phyloP scores from a whole-genome alignment of 2,888 invertebrate species.

The Andrena fulva region DNA sequence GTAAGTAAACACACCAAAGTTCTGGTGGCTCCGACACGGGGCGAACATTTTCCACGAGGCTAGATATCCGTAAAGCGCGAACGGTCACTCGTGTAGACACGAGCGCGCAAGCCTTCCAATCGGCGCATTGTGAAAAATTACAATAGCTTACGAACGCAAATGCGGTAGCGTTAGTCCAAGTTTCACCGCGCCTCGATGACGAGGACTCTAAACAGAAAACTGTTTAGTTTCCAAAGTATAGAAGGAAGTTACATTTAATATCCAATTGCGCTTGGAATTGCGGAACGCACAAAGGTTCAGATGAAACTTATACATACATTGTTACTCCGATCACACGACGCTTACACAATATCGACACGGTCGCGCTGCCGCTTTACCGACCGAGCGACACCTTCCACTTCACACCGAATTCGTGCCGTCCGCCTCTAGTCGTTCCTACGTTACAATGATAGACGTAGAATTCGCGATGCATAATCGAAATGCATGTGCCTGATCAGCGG shows the following conservation, averaged over 20 bases:
- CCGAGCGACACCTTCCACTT: constrained; percentile 34
- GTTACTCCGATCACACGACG: constrained; percentile 44
- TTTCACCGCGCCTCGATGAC: not conserved
- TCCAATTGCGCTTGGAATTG: not conserved
- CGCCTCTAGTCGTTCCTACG: not conserved
- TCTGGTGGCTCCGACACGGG: constrained; percentile 45
- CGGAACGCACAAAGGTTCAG: not conserved
- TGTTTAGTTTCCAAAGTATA: not conserved
- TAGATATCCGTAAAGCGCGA: constrained; percentile 49
- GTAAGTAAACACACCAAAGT: constrained; percentile 67
- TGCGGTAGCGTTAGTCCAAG: not conserved
- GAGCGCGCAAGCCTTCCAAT: not conserved
- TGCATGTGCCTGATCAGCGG: constrained; percentile 38
- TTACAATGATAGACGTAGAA: constrained; percentile 28
- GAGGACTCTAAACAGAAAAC: not conserved
- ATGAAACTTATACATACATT: constrained; percentile 37
- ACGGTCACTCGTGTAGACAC: constrained; percentile 29
- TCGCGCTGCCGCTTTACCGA: constrained; percentile 31
- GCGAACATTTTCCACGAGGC: constrained; percentile 59
- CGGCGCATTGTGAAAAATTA: not conserved
- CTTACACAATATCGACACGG: constrained; percentile 51
- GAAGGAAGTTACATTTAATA: constrained; percentile 9
- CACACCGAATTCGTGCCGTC: constrained; percentile 26
- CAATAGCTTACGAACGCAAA: not conserved
- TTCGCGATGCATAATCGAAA: constrained; percentile 41